Conservation (phyloP, 2,797 vertebrate species). For the Falco rusticolus region DNA sequence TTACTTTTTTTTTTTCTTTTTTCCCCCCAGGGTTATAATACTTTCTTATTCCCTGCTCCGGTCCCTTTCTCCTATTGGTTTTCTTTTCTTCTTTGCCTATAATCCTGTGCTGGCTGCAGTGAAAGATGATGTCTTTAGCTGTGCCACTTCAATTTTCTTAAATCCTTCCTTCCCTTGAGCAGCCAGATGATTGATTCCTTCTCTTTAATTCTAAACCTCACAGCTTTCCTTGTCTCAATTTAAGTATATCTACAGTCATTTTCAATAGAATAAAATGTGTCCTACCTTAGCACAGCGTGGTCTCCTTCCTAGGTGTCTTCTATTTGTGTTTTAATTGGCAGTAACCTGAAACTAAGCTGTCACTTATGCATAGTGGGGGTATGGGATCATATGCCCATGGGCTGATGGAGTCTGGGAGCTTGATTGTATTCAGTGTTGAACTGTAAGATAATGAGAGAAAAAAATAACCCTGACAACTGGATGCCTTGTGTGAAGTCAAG, state of each 20-base stretch:
- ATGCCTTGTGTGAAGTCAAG: neutral
- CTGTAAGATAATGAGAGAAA: neutral
- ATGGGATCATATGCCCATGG: neutral
- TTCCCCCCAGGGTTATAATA: neutral
- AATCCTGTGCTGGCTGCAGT: neutral
- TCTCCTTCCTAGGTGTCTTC: neutral
- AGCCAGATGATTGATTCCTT: slow-evolving; percentile 11
- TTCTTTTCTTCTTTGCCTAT: neutral
- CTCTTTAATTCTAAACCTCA: neutral
- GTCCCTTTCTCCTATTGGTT: neutral
- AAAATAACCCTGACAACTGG: neutral
- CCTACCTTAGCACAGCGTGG: neutral
- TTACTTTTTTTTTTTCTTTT: neutral
- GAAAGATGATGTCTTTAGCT: slow-evolving; percentile 10
- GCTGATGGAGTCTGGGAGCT: neutral
- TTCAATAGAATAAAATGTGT: neutral
- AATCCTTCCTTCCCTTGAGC: neutral
- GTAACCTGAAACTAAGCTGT: neutral
- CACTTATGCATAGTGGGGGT: neutral
- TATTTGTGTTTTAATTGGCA: slow-evolving; percentile 18
- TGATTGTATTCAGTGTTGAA: neutral
- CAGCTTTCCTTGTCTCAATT: neutral
- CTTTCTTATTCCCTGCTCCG: neutral
- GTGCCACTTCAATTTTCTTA: neutral
- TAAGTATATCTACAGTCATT: neutral